Evolutionary conservation across 2,797 vertebrate species (phyloP).

Genomic region (Myotis myotis): DNA sequence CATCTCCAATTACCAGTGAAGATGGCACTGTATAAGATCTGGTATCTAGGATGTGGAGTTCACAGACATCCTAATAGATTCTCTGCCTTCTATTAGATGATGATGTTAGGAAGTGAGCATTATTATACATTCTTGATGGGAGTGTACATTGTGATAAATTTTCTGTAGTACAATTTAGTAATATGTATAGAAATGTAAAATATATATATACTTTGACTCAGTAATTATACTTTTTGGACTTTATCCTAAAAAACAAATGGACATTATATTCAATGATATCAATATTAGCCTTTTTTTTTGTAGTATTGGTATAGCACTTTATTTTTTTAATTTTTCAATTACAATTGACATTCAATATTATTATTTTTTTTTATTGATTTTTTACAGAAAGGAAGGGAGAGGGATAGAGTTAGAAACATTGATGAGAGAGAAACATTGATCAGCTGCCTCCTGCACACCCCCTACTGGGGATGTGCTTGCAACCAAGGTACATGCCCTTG

Average conservation of each 20-base stretch:
- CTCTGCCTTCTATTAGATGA: background rate
- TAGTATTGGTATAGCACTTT: background rate
- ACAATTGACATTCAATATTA: background rate
- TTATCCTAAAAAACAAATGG: conserved; percentile 25
- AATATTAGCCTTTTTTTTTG: background rate
- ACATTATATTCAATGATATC: background rate
- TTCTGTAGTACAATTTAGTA: background rate
- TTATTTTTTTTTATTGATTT: no score
- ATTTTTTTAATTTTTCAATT: background rate
- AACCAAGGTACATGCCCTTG: no score
- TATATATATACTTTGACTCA: background rate
- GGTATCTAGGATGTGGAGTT: background rate
- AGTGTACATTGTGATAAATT: background rate
- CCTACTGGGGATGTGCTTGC: no score
- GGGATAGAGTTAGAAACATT: no score
- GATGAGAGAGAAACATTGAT: no score
- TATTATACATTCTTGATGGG: background rate
- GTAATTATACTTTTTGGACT: background rate
- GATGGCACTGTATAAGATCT: background rate
- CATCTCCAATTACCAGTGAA: background rate
- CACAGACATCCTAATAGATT: background rate
- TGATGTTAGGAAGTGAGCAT: background rate
- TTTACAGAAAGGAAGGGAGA: no score
- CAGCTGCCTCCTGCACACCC: no score
- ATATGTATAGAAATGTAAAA: background rate